phyloP scores from a whole-genome alignment of 2,888 invertebrate genomes.

The Drosophila tripunctata region DNA sequence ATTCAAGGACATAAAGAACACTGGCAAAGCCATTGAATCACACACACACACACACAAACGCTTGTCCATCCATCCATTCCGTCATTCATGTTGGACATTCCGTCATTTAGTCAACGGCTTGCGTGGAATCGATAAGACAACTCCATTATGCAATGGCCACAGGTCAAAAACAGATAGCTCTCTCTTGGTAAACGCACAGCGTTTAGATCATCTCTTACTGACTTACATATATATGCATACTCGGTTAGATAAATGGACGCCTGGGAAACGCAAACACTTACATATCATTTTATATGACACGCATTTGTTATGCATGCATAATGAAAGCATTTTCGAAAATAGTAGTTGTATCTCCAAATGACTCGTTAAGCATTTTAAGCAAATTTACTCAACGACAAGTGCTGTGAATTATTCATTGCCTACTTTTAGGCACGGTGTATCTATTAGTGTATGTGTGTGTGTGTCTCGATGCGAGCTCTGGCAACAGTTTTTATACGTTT shows the following conservation, averaged over 20 bases:
- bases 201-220: too few relatives aligned
- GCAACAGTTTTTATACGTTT: slow-evolving; percentile 41
- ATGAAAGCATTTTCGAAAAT: slow-evolving; percentile 53
- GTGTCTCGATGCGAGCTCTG: slow-evolving; percentile 12
- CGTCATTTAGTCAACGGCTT: slow-evolving; percentile 23
- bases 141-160: slow-evolving; percentile 62
- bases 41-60: slow-evolving; percentile 4
- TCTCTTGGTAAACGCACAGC: too few relatives aligned
- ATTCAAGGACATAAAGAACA: slow-evolving; percentile 62
- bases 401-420: slow-evolving; percentile 64
- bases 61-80: neutral
- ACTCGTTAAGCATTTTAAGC: slow-evolving; percentile 69
- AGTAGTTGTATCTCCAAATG: slow-evolving; percentile 59
- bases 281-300: neutral
- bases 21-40: slow-evolving; percentile 1
- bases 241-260: slow-evolving; percentile 61
- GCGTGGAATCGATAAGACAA: slow-evolving; percentile 48
- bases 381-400: slow-evolving; percentile 65
- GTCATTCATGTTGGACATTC: neutral
- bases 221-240: slow-evolving; percentile 59
- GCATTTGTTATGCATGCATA: slow-evolving; percentile 65
- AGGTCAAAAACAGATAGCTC: slow-evolving; percentile 30
- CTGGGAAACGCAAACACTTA: slow-evolving; percentile 41
- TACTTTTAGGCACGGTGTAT: slow-evolving; percentile 43
- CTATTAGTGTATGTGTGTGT: neutral